Percentiles rank a stretch among this genome's conserved stretches.
phyloP scores from a whole-genome alignment of 1,140 invertebrate genomes.

The Papilio machaon region DNA sequence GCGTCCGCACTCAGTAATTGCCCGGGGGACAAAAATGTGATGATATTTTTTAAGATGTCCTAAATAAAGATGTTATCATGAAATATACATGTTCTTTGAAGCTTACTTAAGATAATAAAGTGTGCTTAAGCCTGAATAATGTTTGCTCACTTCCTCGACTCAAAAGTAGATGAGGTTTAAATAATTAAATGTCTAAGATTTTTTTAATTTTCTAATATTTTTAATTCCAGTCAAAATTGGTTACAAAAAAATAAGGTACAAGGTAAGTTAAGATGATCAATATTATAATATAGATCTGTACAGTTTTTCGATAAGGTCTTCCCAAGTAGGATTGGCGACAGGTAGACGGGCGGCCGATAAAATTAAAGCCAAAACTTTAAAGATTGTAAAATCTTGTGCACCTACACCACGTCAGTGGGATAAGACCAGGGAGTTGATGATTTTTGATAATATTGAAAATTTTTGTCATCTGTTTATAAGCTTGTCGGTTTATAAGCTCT shows the following conservation, averaged over 20 bases:
- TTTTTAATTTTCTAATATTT: neutral
- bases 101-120: neutral
- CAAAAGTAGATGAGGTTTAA: neutral
- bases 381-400: too few species aligned
- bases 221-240: neutral
- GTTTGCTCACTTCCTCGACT: neutral
- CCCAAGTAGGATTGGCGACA: too few species aligned
- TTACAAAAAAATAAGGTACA: neutral
- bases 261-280: too few species aligned
- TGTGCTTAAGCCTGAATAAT: neutral
- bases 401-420: too few species aligned
- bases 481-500: neutral
- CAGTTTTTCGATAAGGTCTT: neutral
- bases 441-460: neutral
- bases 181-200: neutral
- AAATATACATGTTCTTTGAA: neutral
- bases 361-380: too few species aligned
- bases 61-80: conserved; percentile 6
- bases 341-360: too few species aligned
- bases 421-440: too few species aligned
- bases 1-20: neutral
- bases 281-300: neutral
- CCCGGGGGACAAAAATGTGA: neutral
- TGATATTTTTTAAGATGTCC: neutral
- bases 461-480: neutral